Base-by-base conservation (phyloP, 2,797 vertebrate species). In the Botia almorhae region DNA sequence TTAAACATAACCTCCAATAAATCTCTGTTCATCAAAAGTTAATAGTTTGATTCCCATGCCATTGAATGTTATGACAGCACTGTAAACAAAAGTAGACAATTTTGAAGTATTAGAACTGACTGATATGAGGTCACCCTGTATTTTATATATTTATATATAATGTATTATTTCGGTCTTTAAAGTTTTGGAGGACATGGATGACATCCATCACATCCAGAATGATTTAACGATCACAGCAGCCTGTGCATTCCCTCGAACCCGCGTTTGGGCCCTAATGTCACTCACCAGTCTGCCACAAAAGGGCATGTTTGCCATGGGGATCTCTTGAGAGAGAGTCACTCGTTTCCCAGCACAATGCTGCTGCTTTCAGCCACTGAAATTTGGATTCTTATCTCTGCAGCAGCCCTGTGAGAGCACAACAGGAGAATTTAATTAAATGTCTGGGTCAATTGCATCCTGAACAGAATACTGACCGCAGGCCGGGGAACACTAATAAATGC, bases 361-460 rank as follows among this genome's bases (percentile, higher is more conserved):
- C 21, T 21, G 53, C 76, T 65, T 60, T 74, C 56, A 78, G 63
- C 50, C 73, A 6, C 72, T 73, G 21, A 71, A 83, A 82, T 87
- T 76, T 83, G 70, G 83, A 85, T 83, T 73, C 81, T 82, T 85
- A 85, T 85, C 83, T 84, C 81, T 74, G 74, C 78, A 21, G 64
- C 78, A 43, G 60, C 74, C 68, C 75, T 39, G 21, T 64, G 46
- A 72, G 69, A 84, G 78, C 78, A 79, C 81, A 69, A 81, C 74
- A 73, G 65, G 83, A 85, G 73, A 74, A 71, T 85, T 85, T 84
- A 83, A 85, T 85, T 80, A 86, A 86, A 86, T 83, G 86, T 83
- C 83, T 83, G 71, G 80, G 86, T 84, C 83, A 87, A 72, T 78
- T 82, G 86, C 75, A 51, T 74, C 80, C 84, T 81, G 83, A 76